Percentiles rank a stretch among this genome's conserved stretches.
phyloP scores from a whole-genome alignment of 2,888 invertebrate species.

The Eupithecia exiguata region DNA sequence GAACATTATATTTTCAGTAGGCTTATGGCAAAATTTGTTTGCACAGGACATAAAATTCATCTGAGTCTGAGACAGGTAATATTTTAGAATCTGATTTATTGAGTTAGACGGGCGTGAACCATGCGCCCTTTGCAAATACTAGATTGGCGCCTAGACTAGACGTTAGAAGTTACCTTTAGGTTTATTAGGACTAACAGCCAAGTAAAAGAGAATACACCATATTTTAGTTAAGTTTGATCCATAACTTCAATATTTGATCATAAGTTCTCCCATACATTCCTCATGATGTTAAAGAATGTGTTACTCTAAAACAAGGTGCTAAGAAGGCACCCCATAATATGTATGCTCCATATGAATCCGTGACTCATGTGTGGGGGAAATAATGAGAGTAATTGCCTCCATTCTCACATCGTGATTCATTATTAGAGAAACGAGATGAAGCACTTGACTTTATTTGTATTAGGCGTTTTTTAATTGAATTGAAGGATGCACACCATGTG shows the following conservation, averaged over 20 bases:
- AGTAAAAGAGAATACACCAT: not conserved
- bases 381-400: slow-evolving; percentile 79
- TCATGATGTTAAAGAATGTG: slow-evolving; percentile 44
- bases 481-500: slow-evolving; percentile 54
- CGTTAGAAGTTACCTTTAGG: not conserved
- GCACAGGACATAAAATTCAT: not conserved
- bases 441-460: slow-evolving; percentile 68
- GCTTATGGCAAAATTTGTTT: slow-evolving; percentile 10
- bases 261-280: slow-evolving; percentile 24
- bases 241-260: not conserved
- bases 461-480: slow-evolving; percentile 72
- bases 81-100: not conserved
- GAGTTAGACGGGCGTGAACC: not conserved
- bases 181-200: not conserved
- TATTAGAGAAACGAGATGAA: slow-evolving; percentile 63
- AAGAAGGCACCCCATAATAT: slow-evolving; percentile 47
- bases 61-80: not conserved
- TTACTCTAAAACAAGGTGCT: slow-evolving; percentile 47
- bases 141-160: not conserved
- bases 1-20: not conserved
- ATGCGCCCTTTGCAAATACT: not conserved
- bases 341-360: slow-evolving; percentile 53
- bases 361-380: slow-evolving; percentile 67
- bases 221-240: not conserved
- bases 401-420: slow-evolving; percentile 82